These are phyloP conservation scores for Chelonus formosanus DNA, from an alignment of 2,888 invertebrate species.

Conservation along the genomic window DNA sequence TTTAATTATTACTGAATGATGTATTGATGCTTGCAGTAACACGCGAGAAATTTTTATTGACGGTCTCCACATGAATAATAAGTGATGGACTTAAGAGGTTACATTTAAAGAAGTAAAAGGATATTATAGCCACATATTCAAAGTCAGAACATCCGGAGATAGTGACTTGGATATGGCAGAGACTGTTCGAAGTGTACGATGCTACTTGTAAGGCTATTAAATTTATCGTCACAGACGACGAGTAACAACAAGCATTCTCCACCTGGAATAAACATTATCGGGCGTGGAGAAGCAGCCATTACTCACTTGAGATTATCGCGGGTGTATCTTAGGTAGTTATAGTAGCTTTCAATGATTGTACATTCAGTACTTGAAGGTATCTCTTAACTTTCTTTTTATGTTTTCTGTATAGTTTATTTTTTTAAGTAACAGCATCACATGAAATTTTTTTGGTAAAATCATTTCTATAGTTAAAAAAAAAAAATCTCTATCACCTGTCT, in stretches of 20 bases:
- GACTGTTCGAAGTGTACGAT: not conserved
- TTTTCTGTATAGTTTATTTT: too few species aligned
- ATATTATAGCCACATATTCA: not conserved
- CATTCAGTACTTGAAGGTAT: conserved; percentile 3
- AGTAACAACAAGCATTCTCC: conserved; percentile 15
- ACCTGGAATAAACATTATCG: conserved; percentile 32
- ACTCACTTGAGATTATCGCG: conserved; percentile 33
- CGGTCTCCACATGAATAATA: too few species aligned
- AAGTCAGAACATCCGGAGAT: not conserved
- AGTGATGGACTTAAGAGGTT: too few species aligned
- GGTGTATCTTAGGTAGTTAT: conserved; percentile 25
- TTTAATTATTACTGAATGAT: too few species aligned
- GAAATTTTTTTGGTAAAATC: too few species aligned
- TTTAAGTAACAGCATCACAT: too few species aligned
- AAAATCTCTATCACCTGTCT: too few species aligned
- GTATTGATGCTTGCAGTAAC: too few species aligned
- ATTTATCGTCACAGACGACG: conserved; percentile 27
- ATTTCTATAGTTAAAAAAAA: too few species aligned
- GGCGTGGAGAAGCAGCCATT: conserved; percentile 29
- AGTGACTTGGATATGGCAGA: conserved; percentile 1
- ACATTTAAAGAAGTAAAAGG: too few species aligned
- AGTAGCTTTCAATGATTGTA: conserved; percentile 31
- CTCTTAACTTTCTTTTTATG: too few species aligned
- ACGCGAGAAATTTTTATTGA: too few species aligned
- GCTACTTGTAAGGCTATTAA: conserved; percentile 34